These are phyloP conservation scores for Aphis craccivora DNA, from an alignment of 1,140 invertebrate genomes.

Conservation along the genomic window DNA sequence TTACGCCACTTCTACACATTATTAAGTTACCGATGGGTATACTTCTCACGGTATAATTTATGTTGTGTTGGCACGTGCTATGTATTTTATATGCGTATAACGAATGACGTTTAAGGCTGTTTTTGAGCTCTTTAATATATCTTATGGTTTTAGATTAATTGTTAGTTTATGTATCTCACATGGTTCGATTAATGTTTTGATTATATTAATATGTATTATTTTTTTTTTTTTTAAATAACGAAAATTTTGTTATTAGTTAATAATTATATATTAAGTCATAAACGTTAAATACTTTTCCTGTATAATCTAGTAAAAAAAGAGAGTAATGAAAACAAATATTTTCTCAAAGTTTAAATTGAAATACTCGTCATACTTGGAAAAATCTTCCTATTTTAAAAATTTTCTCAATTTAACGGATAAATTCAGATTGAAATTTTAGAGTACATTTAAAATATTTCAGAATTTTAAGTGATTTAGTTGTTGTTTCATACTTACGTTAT, in stretches of 20 bases:
- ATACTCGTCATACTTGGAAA: background rate
- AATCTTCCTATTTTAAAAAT: no score
- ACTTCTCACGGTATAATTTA: background rate
- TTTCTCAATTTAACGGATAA: no score
- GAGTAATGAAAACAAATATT: background rate
- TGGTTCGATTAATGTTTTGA: background rate
- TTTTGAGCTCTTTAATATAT: background rate
- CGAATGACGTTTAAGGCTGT: background rate
- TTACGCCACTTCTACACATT: background rate
- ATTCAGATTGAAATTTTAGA: no score
- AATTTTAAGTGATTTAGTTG: no score
- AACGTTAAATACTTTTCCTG: background rate
- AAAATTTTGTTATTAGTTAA: no score
- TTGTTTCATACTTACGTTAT: background rate
- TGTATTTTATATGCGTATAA: no score
- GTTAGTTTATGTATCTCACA: background rate
- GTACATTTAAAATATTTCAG: no score
- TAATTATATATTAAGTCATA: background rate
- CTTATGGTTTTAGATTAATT: background rate
- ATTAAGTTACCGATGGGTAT: background rate
- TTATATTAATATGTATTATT: background rate
- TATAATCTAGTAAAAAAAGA: background rate
- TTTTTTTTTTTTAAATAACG: no score
- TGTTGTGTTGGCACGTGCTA: background rate
- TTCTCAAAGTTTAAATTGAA: background rate